Evolutionary conservation across 2,113 vertebrate species (phyloP), one percentile per base, ranked within the genome.

Genomic region (Pollachius pollachius): DNA sequence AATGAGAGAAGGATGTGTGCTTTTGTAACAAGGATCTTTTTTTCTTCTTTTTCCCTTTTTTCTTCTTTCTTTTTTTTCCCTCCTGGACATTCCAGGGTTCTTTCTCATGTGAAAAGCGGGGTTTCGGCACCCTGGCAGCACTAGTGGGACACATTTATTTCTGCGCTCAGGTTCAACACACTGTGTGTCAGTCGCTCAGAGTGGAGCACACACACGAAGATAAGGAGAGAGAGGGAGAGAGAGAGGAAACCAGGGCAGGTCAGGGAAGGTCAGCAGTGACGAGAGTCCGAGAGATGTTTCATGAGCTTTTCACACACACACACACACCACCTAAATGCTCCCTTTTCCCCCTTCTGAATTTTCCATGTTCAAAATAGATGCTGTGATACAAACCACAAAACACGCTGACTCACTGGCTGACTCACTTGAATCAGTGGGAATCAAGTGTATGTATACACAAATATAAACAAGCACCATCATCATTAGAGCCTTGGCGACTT

Each of bases 1-100:
- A 94, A 95, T 92, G 93, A 94, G 94, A 95, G 94, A 94, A 93
- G 94, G 93, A 95, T 95, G 94, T 94, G 94, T 95, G 93, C 93
- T 94, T 91, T 92, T 89, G 86, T 92, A 94, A 93, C 92, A 94
- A 92, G 93, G 90, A 92, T 92, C 89, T 93, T 94, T 92, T 92
- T 92, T 91, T 86, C 86, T 62, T 87, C 15, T 62, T 62, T 17
- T 91, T n/a, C 60, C 15, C 15, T 41, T 68, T 37, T 66, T 27
- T 54, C 57, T 73, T 74, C 76, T 85, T 66, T 70, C 70, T 71
- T 81, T 83, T 77, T 81, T 48, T 41, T 4, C 37, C 41, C 11
- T 73, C 77, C 76, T 85, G 69, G 74, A 72, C 74, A 83, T 85
- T 79, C 84, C 71, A 48, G 69, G 92, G 93, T 92, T 91, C 94